Evolutionary conservation across 1,140 invertebrate genomes (phyloP), one percentile per base, ranked within the genome.

Genomic region (Cryptotermes secundus): DNA sequence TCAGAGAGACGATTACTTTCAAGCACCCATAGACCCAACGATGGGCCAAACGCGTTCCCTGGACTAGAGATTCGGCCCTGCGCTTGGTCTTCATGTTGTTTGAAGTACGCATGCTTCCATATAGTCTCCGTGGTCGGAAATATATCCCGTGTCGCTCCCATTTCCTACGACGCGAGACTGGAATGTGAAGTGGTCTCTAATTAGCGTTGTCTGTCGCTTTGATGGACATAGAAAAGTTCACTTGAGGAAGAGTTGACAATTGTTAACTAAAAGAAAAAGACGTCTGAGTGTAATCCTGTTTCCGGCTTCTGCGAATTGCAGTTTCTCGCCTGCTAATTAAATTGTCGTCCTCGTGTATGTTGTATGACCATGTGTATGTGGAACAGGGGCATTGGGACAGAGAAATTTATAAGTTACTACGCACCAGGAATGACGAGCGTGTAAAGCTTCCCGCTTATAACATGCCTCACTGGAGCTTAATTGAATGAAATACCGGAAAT

Each of bases 301-400:
- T n/a, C n/a, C 14, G 45, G 9, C 59, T 72, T 72, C 59, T 31
- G n/a, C 26, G 59, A 72, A 72, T 72, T n/a, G 26, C 14, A 49
- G 45, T 49, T 49, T 49, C 45, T 49, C 45, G 45, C 59, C n/a
- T 26, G 26, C 59, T 72, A 72, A 72, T 72, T 72, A 72, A 72
- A 31, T 72, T 72, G 26, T 72, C n/a, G 59, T 72, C 14, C 26
- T 72, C 59, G 26, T n/a, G 7, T 72, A 14, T 22, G 45, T 49
- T 49, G 45, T 49, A 19, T 19, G 9, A 49, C 3, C 16, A 1
- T 49, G 45, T 49, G 3, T 72, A 72, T 72, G 59, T 72, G 59
- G 59, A 72, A 72, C 59, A 72, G 31, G 59, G 59, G 59, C 59
- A 72, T 72, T 72, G 59, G 59, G 59, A 72, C 59, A 72, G 59